Conservation (phyloP, 1,140 invertebrate species). For the Copidosoma floridanum region DNA sequence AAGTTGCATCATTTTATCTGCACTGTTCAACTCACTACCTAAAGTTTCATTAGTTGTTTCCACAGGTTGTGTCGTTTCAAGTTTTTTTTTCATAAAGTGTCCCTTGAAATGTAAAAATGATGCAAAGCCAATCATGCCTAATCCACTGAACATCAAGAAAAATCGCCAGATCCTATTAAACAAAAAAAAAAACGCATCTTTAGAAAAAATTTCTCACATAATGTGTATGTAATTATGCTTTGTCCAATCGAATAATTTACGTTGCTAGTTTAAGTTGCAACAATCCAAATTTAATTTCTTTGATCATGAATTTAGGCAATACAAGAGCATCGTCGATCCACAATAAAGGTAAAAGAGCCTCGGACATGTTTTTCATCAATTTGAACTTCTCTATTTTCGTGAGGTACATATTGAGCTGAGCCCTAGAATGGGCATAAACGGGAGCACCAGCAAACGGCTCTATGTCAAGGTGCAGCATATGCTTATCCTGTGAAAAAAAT, state of each 20-base stretch:
- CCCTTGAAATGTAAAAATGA: not conserved
- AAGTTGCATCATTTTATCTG: not conserved
- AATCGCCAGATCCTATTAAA: not conserved
- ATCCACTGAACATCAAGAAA: not conserved
- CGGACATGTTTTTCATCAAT: constrained; percentile 62
- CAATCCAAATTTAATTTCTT: constrained; percentile 41
- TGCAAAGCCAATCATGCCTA: not conserved
- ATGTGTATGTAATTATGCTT: not conserved
- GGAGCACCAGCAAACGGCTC: constrained; percentile 72
- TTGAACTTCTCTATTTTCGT: constrained; percentile 64
- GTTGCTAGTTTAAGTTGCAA: constrained; percentile 30
- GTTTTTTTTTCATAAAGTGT: too few species aligned
- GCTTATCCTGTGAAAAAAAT: constrained; percentile 64
- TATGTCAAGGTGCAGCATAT: constrained; percentile 72
- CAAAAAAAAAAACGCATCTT: not conserved
- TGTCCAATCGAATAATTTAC: constrained; percentile 30
- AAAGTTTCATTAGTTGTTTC: not conserved
- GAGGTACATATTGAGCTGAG: constrained; percentile 71
- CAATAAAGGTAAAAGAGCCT: constrained; percentile 66
- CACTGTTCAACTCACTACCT: not conserved
- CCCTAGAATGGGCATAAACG: constrained; percentile 63
- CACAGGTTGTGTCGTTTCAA: not conserved
- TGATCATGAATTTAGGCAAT: constrained; percentile 50
- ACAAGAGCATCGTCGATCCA: constrained; percentile 71
- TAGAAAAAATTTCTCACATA: not conserved